Percentiles rank a stretch among this genome's conserved stretches.
Conservation (phyloP, 2,113 vertebrate genomes). For the Anoplopoma fimbria region DNA sequence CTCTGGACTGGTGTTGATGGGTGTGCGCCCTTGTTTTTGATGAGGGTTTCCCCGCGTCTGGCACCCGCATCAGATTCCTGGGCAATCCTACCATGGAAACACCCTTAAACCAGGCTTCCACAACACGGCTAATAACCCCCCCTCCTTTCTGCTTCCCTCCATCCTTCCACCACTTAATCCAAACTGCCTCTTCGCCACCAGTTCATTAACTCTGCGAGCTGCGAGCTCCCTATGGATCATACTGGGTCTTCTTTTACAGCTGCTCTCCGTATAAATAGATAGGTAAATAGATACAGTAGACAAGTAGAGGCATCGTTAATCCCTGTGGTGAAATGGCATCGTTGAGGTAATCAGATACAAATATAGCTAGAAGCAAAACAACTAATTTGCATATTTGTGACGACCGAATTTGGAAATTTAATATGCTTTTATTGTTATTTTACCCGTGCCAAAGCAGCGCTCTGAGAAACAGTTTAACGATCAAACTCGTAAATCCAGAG, state of each 20-base stretch:
- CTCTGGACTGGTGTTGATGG: constrained; percentile 47
- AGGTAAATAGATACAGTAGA: constrained; percentile 39
- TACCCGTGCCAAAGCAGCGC: constrained; percentile 32
- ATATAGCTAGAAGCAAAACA: background rate
- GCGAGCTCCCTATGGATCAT: constrained; percentile 39
- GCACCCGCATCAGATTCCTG: constrained; percentile 85
- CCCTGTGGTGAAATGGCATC: constrained; percentile 19
- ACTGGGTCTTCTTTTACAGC: constrained; percentile 50
- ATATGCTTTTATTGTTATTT: constrained; percentile 29
- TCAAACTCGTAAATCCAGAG: constrained; percentile 61
- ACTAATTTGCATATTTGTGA: background rate
- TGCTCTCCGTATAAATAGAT: constrained; percentile 50
- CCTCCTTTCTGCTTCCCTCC: constrained; percentile 40
- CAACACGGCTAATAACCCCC: constrained; percentile 37
- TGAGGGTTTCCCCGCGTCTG: constrained; percentile 89
- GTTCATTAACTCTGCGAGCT: constrained; percentile 56
- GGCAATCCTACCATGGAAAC: constrained; percentile 87
- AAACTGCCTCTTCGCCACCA: constrained; percentile 60
- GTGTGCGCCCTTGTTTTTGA: constrained; percentile 86
- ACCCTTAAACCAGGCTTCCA: constrained; percentile 77
- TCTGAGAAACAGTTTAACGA: constrained; percentile 72
- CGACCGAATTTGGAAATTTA: background rate
- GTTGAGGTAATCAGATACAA: background rate
- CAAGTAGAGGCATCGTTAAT: constrained; percentile 1
- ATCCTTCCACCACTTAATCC: constrained; percentile 61